Evolutionary conservation across 2,797 vertebrate species (phyloP).

Genomic region (Darevskia nairensis): DNA sequence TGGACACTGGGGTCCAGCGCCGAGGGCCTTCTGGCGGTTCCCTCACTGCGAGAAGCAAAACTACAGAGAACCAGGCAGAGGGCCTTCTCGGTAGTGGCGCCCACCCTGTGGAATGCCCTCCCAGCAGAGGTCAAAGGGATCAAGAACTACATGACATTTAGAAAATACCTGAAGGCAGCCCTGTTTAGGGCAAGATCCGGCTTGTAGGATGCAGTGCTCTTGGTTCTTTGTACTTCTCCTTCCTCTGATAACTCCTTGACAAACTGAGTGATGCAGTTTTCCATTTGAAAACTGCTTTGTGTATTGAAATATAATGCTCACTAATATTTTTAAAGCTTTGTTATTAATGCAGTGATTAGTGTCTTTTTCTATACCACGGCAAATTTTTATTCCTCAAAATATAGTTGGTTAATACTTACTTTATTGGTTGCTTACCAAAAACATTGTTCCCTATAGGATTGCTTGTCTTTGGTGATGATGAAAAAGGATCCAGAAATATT

Average conservation of each 20-base stretch:
- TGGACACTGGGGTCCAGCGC: too few species aligned
- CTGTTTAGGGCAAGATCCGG: neutral
- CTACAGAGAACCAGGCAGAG: too few species aligned
- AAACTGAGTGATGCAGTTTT: neutral
- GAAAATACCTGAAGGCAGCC: too few species aligned
- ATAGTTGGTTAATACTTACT: conserved; percentile 25
- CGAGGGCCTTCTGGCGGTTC: too few species aligned
- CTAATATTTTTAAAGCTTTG: conserved; percentile 1
- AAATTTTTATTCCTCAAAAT: conserved; percentile 17
- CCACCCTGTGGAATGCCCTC: too few species aligned
- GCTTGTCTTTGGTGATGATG: conserved; percentile 92
- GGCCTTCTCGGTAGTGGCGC: too few species aligned
- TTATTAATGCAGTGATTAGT: neutral
- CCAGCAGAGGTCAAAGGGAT: too few species aligned
- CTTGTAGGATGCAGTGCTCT: neutral
- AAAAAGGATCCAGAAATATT: conserved; percentile 91
- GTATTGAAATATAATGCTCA: neutral
- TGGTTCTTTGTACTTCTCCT: neutral
- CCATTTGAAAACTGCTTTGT: neutral
- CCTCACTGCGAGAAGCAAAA: too few species aligned
- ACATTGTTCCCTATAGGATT: conserved; percentile 78
- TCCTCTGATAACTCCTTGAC: neutral
- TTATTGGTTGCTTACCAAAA: conserved; percentile 17
- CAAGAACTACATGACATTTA: too few species aligned
- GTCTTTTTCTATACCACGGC: neutral